Evolutionary conservation across 2,113 vertebrate species (phyloP), one percentile per base, ranked within the genome.

Genomic region (Perca schrenkii): DNA sequence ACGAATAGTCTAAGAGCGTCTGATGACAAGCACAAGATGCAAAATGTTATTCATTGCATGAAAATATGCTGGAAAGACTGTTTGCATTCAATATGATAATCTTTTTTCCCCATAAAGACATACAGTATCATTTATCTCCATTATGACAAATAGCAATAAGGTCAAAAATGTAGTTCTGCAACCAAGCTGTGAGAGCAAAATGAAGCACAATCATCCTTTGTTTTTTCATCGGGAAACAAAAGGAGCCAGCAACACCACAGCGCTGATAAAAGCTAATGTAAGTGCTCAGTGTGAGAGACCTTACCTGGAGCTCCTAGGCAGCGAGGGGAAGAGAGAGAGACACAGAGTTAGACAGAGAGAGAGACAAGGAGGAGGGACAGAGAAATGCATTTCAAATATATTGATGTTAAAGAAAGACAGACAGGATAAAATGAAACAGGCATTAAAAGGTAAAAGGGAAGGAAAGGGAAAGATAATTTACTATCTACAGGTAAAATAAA

Each of bases 231-330:
- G 47, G 31, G 70, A 82, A 71, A 80, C 62, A 87, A 87, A 87
- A 86, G 57, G 74, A 83, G 88, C 75, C 71, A 83, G 87, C 86
- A 84, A 85, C 81, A 90, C 79, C 87, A 88, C 83, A 91, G 86
- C 50, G 69, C 89, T 86, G 76, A 80, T 34, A 83, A 53, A 89
- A 86, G 89, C 88, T 81, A 50, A 82, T 89, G 88, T 67, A 71
- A 64, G 73, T 88, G 87, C 86, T 91, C 58, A 84, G 62, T 85
- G 80, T 89, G 77, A 88, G 74, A 81, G 61, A 84, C 91, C 98
- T 99, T 98, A 99, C 98, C 98, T 99, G 98, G 91, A 99, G 97
- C 95, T 99, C 98, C 98, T 99, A 93, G 93, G 95, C 92, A 95
- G 97, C 97, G 92, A 95, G 95, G 93, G 90, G 95, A 91, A 96